A percentile compares a stretch with the other conserved stretches of the same genome.
Conservation (phyloP, 2,888 invertebrate species). For the Lagria hirta region DNA sequence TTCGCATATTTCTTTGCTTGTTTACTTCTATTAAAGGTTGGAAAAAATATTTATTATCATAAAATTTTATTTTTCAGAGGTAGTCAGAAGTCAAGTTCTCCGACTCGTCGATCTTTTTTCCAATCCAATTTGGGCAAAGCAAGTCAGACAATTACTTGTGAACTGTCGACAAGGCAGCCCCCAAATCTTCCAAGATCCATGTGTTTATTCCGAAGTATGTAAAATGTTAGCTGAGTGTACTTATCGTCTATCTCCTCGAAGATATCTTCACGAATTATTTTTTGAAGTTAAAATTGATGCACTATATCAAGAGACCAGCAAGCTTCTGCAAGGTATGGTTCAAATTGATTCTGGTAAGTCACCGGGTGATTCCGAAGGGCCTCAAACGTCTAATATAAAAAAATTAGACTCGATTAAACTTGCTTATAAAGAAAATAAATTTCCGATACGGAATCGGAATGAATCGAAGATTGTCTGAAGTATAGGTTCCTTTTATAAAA, state of each 20-base stretch:
- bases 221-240: conserved; percentile 75
- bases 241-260: conserved; percentile 78
- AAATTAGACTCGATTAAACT: conserved; percentile 56
- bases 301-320: conserved; percentile 49
- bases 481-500: conserved; percentile 12
- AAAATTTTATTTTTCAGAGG: conserved; percentile 34
- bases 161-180: conserved; percentile 73
- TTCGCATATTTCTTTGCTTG: no score
- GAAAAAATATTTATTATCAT: no score
- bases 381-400: conserved; percentile 43
- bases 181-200: conserved; percentile 77
- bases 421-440: conserved; percentile 62
- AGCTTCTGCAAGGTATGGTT: conserved; percentile 6
- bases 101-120: conserved; percentile 73
- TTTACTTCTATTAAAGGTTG: no score
- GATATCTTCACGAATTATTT: conserved; percentile 92
- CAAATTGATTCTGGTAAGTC: conserved; percentile 18
- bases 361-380: conserved; percentile 26
- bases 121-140: conserved; percentile 77
- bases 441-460: conserved; percentile 55
- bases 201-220: conserved; percentile 91
- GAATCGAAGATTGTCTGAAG: conserved; percentile 20
- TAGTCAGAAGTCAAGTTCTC: conserved; percentile 60
- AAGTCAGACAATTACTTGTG: conserved; percentile 79
- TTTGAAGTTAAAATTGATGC: conserved; percentile 77